A percentile compares a stretch with the other conserved stretches of the same genome.
These are phyloP conservation scores for Pangasius mekongensis DNA, from an alignment of 2,797 vertebrate species.

Conservation along the genomic window DNA sequence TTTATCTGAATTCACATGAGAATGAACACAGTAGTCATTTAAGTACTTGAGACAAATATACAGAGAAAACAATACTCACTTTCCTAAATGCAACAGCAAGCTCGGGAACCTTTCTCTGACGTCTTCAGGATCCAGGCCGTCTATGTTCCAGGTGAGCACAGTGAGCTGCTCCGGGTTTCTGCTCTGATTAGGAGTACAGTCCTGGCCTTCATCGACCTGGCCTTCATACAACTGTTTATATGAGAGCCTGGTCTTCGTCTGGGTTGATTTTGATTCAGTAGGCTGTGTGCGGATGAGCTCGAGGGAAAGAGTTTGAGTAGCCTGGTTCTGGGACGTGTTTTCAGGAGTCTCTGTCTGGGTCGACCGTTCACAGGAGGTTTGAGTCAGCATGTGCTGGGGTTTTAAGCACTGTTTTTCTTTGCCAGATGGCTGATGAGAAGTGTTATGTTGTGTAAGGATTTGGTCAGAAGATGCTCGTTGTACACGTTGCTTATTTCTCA, in stretches of 20 bases:
- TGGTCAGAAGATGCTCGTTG: background rate
- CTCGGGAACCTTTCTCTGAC: slow-evolving; percentile 33
- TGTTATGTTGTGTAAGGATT: background rate
- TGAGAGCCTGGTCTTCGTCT: slow-evolving; percentile 26
- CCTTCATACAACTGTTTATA: slow-evolving; percentile 46
- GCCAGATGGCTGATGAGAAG: background rate
- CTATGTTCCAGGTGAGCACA: slow-evolving; percentile 62
- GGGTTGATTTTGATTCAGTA: slow-evolving; percentile 48
- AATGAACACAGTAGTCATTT: background rate
- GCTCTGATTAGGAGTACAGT: background rate
- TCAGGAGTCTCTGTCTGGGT: slow-evolving; percentile 43
- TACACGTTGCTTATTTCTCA: slow-evolving; percentile 26
- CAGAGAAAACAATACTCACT: slow-evolving; percentile 48
- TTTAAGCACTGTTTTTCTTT: background rate
- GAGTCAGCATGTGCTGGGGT: background rate
- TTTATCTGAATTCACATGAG: background rate
- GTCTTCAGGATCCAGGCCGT: slow-evolving; percentile 57
- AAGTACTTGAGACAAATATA: background rate
- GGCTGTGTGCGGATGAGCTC: background rate
- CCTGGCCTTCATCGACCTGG: slow-evolving; percentile 4
- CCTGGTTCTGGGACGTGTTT: slow-evolving; percentile 12
- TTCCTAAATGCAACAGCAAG: slow-evolving; percentile 52
- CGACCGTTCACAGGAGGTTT: slow-evolving; percentile 23
- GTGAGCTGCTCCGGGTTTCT: slow-evolving; percentile 42
- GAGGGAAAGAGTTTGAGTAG: slow-evolving; percentile 28